Base-by-base conservation (phyloP, 2,797 vertebrate species). In the Zalophus californianus region DNA sequence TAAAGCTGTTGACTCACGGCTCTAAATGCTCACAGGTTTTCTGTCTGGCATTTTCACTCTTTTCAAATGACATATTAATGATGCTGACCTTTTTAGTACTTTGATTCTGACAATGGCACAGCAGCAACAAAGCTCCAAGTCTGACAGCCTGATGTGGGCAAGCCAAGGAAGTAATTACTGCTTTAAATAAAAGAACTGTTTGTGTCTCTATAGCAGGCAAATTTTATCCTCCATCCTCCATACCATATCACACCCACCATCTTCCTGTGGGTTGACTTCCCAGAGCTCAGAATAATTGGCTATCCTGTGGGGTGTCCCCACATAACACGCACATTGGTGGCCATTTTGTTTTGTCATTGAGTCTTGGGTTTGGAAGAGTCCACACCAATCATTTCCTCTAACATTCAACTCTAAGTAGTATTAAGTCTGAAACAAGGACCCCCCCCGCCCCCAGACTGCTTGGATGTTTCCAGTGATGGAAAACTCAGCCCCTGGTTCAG, bases 71-170 rank as follows among this genome's bases (percentile, higher is more conserved):
- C 7, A 5, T 60, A 68, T 73, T 84, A 96, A 95, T 21, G 66
- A 73, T 15, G 32, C 78, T 85, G 96, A 98, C 96, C 97, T 98
- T 98, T 97, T 38, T 54, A 35, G 97, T 98, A 98, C 98, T 98
- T 98, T 97, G 94, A 98, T 98, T 98, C 95, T 97, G 93, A 97
- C 96, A 94, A 7, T 68, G 78, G 94, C 38, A 72, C 68, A 72
- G 90, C 90, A 93, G 96, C 92, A 96, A 44, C 96, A 95, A 97
- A 97, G 86, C 90, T 79, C 77, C 87, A 52, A 95, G 44, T 86
- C 95, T 96, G 97, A 97, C 94, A 94, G 95, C 97, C 96, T 88
- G 93, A 78, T 56, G 85, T 20, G 87, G 86, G 87, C 64, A 72
- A 96, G 86, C 92, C 92, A 54, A 86, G 92, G 94, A 97, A 85